phyloP scores from a whole-genome alignment of 2,888 invertebrate species.

The Parelbella ahira region DNA sequence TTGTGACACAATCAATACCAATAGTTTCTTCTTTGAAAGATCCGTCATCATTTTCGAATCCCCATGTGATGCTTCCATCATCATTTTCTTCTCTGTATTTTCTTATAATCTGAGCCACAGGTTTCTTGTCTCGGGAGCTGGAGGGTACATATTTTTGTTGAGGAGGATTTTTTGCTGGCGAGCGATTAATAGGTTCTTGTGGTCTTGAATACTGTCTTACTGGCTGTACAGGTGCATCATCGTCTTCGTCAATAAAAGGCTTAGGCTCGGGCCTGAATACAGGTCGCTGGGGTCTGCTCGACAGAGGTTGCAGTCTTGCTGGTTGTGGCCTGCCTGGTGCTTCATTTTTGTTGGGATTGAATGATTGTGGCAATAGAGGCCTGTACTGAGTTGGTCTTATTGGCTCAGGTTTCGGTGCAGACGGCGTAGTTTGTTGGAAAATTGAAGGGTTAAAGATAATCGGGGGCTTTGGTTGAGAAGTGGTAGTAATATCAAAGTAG shows the following conservation, averaged over 20 bases:
- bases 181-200: constrained; percentile 59
- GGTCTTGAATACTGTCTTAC: constrained; percentile 70
- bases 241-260: constrained; percentile 69
- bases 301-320: constrained; percentile 66
- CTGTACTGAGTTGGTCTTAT: constrained; percentile 70
- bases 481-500: constrained; percentile 67
- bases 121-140: constrained; percentile 80
- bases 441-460: constrained; percentile 64
- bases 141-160: constrained; percentile 67
- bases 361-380: constrained; percentile 63
- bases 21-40: constrained; percentile 92
- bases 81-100: constrained; percentile 89
- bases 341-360: constrained; percentile 63
- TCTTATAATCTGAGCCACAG: constrained; percentile 85
- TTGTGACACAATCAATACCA: constrained; percentile 87
- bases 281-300: constrained; percentile 73
- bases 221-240: constrained; percentile 56
- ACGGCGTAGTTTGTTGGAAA: constrained; percentile 64
- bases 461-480: constrained; percentile 69
- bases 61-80: constrained; percentile 92
- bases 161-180: constrained; percentile 54
- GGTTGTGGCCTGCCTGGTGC: constrained; percentile 60
- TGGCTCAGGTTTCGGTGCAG: constrained; percentile 58
- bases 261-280: constrained; percentile 74
- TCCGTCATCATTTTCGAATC: constrained; percentile 93